Evolutionary conservation across 2,888 invertebrate species (phyloP), one percentile per base, ranked within the genome.

Genomic region (Caenorhabditis auriculariae): DNA sequence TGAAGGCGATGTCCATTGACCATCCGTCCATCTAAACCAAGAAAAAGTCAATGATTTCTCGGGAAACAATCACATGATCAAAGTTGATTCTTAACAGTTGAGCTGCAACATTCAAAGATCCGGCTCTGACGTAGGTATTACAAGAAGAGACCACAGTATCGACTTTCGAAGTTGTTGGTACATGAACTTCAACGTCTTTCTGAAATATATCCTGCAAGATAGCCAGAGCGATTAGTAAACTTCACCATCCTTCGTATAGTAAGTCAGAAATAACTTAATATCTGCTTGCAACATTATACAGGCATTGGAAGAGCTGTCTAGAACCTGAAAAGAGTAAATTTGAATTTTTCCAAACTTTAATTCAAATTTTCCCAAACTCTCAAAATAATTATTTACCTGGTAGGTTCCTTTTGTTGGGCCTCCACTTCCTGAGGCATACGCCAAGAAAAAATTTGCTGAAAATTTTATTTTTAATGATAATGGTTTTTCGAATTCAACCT

Each of bases 191-290:
- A 4, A 49, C 55, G 26, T 63, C 58, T 42, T 59, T 52, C 63
- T 63, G 32, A 21, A 49, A 45, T 7, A 19, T 29, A 2, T 42
- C 9, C 12, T 21, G 24, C 37, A 32, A 47, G 23, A 41, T 5
- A 44, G 7, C n/a, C 21, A 9, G 12, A 44, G 3, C 7, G n/a
- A n/a, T 9, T 5, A 38, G 27, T 38, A 19, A 15, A 62, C 61
- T n/a, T 54, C 47, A 24, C 57, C 47, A 3, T 54, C 51, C 4
- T 27, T 50, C 21, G 56, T 59, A 29, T 29, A 7, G 50, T 69
- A 69, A 12, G 60, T 61, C 6, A 69, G 49, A n/a, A 59, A 60
- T 35, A 69, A 51, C 44, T 63, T 58, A 27, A 69, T 59, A 32
- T 69, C 63, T 1, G 54, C 58, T 24, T 56, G 58, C 5, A 69